Evolutionary conservation across 2,888 invertebrate genomes (phyloP), one percentile per base, ranked within the genome.

Genomic region (Heliconius ethilla): DNA sequence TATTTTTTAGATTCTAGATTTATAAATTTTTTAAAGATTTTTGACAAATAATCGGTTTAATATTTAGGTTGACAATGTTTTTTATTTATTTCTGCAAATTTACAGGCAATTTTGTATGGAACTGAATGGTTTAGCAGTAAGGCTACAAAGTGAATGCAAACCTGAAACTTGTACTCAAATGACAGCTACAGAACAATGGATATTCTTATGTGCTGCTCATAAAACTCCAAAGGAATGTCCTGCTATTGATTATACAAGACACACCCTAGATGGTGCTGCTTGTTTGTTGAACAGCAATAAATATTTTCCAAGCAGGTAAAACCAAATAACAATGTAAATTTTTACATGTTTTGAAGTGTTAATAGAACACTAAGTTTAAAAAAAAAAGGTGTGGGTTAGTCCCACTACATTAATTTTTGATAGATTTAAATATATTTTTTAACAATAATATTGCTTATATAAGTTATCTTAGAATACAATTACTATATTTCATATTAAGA

Each of bases 181-280:
- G 99, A 99, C 99, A 69, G 99, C 99, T 51, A 99, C 99, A 45
- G 99, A 99, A 92, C 99, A 99, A 89, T 99, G 99, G 99, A 99
- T 99, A 92, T 99, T 99, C 92, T 95, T 99, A 76, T 99, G 99
- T 95, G 99, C 99, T 79, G 99, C 99, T 66, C 99, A 99, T 91
- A 99, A 99, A 95, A 99, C 99, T 81, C 99, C 99, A 65, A 99
- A 99, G 92, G 99, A 99, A 96, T 99, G 99, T 92, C 98, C 99
- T 78, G 99, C 99, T 76, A 99, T 99, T 90, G 99, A 99, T 93
- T 99, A 99, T 88, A 99, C 99, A 3, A 96, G 99, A 84, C 99
- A 99, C 90, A 99, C 99, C 67, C 95, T 99, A 81, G 99, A 99
- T 93, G 99, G 99, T 55, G 99, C 99, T 82, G 99, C 99, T 82